Conservation (phyloP, 2,888 invertebrate genomes). For the Aleiodes leptofemur region DNA sequence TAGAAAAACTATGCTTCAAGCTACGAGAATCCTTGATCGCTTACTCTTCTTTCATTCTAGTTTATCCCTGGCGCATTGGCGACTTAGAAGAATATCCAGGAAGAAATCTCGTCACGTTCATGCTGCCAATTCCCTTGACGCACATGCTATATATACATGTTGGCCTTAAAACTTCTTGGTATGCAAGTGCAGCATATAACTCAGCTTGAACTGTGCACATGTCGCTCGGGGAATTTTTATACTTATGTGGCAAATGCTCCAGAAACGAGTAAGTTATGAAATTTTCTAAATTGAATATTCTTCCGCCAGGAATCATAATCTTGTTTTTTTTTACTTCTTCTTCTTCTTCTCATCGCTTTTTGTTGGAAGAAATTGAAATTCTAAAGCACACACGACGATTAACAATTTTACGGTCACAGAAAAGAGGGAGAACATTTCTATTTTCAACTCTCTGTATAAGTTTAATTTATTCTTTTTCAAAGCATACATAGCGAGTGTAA, state of each 20-base stretch:
- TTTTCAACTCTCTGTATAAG: too few species aligned
- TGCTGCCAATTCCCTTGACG: slow-evolving; percentile 34
- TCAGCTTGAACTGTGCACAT: slow-evolving; percentile 7
- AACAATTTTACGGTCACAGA: too few species aligned
- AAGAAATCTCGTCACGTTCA: slow-evolving; percentile 46
- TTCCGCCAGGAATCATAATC: not conserved
- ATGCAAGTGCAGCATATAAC: slow-evolving; percentile 39
- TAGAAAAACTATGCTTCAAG: slow-evolving; percentile 8
- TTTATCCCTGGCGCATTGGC: slow-evolving; percentile 24
- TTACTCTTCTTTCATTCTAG: slow-evolving; percentile 26
- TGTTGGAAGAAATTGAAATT: too few species aligned
- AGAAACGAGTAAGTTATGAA: slow-evolving; percentile 20
- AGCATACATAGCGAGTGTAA: too few species aligned
- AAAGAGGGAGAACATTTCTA: too few species aligned
- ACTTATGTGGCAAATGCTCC: not conserved
- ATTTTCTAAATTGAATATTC: slow-evolving; percentile 12
- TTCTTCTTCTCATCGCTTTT: too few species aligned
- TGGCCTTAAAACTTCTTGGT: slow-evolving; percentile 36
- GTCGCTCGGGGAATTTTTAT: not conserved
- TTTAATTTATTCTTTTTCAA: too few species aligned
- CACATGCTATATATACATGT: slow-evolving; percentile 27
- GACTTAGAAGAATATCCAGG: slow-evolving; percentile 13
- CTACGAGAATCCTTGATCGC: not conserved
- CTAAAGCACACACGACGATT: too few species aligned
- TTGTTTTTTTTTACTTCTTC: too few species aligned